Evolutionary conservation across 1,140 invertebrate species (phyloP).

Genomic region (Panulirus ornatus): DNA sequence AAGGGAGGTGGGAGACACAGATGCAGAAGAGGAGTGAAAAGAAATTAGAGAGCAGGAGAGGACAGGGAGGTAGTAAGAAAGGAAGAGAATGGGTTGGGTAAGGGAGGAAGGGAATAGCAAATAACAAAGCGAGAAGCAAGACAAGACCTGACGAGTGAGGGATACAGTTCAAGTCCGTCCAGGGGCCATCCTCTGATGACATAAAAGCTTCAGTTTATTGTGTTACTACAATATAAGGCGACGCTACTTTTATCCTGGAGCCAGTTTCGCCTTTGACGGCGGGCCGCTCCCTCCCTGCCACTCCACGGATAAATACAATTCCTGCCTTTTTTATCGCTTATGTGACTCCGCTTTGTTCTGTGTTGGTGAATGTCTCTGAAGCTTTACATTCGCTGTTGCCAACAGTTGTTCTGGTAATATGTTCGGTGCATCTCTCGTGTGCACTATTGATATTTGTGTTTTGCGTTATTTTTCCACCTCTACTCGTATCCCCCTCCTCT

Average conservation of each 20-base stretch:
- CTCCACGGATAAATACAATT: not conserved
- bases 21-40: too few relatives aligned
- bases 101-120: too few relatives aligned
- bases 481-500: not conserved
- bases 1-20: too few relatives aligned
- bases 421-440: too few relatives aligned
- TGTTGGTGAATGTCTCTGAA: not conserved
- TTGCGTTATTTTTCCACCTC: not conserved
- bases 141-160: too few relatives aligned
- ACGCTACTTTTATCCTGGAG: not conserved
- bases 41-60: too few relatives aligned
- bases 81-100: too few relatives aligned
- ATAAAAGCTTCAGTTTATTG: slow-evolving; percentile 27
- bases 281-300: not conserved
- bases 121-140: too few relatives aligned
- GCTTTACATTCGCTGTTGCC: too few relatives aligned
- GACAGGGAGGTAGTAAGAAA: too few relatives aligned
- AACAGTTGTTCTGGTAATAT: too few relatives aligned
- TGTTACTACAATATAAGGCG: slow-evolving; percentile 11
- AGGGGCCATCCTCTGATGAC: slow-evolving; percentile 10
- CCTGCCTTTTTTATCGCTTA: not conserved
- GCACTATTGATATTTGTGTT: not conserved
- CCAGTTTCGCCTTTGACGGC: not conserved
- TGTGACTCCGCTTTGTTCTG: not conserved
- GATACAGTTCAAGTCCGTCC: too few relatives aligned